Base-by-base conservation (phyloP, 2,888 invertebrate species). In the Chrysolina haemoptera region DNA sequence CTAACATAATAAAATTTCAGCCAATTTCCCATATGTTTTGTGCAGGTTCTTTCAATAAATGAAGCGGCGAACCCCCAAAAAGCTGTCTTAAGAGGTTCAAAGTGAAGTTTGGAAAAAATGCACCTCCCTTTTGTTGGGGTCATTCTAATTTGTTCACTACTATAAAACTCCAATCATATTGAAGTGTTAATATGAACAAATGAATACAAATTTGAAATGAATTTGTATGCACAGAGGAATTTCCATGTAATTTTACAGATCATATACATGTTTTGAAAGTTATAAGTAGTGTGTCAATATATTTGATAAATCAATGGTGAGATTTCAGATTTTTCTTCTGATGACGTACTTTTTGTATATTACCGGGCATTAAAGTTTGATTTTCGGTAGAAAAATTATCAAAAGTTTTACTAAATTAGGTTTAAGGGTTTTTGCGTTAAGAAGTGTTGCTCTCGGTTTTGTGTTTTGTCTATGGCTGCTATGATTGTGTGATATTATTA, bases 401-500 rank as follows among this genome's bases (percentile, higher is more conserved):
- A 66, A 73, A 46, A 73, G 74, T 74, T 73, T 55, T 74, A 74
- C 71, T 72, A 70, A 70, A 63, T 62, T 76, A 69, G 68, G 65
- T 3, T 55, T 68, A 73, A 68, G 59, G 40, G 14, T 62, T 67
- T 71, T 71, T 68, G 65, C 40, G 73, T 71, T 41, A 14, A n/a
- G 41, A 50, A 70, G 62, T 77, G 71, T 78, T 75, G 73, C 76
- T 75, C 72, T 75, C 40, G 20, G 59, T 63, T 74, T 74, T 70
- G 55, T 69, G 68, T 70, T 70, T 35, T n/a, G 59, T 67, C 46
- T 22, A 59, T 71, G 72, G 78, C 76, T 76, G 75, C 73, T 78
- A 73, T 74, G 72, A 70, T 78, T 75, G 76, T 80, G 80, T 80
- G 80, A 80, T 80, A 78, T 72, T 80, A 78, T 72, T 64, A 76